Percentiles rank a stretch among this genome's conserved stretches.
Evolutionary conservation across 2,797 vertebrate species (phyloP).

Genomic region (Malurus leucopterus): DNA sequence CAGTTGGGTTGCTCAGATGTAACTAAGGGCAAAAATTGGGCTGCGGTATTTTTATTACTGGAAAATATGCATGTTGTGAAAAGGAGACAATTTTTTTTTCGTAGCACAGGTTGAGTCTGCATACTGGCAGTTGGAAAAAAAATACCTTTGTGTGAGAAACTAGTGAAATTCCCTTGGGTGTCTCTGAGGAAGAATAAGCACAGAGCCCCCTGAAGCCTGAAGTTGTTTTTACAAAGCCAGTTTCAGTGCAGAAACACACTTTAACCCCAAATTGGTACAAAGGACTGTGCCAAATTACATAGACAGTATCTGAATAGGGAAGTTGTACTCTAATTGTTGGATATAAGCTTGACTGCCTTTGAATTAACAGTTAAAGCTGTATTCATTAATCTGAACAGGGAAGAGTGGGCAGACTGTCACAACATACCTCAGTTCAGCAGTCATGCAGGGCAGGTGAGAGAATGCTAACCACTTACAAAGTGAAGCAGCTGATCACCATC

Average conservation of each 20-base stretch:
- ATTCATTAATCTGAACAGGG: constrained; percentile 75
- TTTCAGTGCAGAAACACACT: background rate
- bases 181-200: background rate
- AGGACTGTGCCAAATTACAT: constrained; percentile 13
- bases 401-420: constrained; percentile 70
- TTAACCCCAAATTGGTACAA: constrained; percentile 19
- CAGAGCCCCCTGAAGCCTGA: background rate
- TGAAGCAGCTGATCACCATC: constrained; percentile 43
- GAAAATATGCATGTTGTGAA: background rate
- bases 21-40: background rate
- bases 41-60: background rate
- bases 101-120: background rate
- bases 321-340: constrained; percentile 73
- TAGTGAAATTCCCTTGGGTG: background rate
- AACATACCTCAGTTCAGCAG: constrained; percentile 72
- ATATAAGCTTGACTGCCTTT: constrained; percentile 74
- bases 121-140: background rate
- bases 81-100: background rate
- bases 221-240: background rate
- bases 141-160: background rate
- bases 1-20: background rate
- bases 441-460: constrained; percentile 66
- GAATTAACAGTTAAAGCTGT: constrained; percentile 74
- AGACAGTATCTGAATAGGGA: constrained; percentile 46
- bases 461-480: constrained; percentile 38